Evolutionary conservation across 2,888 invertebrate species (phyloP).

Genomic region (Scaptodrosophila latifasciaeformis): DNA sequence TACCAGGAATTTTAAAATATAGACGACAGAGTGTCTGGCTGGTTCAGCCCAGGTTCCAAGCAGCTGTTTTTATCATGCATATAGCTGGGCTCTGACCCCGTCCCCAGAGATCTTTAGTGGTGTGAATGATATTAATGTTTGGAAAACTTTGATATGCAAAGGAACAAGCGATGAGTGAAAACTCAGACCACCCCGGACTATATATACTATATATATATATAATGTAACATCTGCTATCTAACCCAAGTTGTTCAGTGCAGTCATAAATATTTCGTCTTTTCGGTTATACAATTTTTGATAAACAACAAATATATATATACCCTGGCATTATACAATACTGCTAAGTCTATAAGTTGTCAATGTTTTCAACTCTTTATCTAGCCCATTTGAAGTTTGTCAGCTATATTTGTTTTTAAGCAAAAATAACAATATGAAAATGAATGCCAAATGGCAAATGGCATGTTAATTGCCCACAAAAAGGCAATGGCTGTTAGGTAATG

Average conservation of each 20-base stretch:
- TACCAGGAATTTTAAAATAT: slow-evolving; percentile 32
- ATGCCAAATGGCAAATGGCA: slow-evolving; percentile 44
- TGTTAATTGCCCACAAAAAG: slow-evolving; percentile 49
- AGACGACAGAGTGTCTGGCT: slow-evolving; percentile 36
- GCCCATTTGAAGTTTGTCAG: slow-evolving; percentile 25
- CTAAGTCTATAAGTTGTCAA: slow-evolving; percentile 1
- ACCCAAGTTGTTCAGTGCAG: slow-evolving; percentile 6
- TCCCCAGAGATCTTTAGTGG: background rate
- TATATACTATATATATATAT: too few relatives aligned
- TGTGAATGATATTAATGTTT: too few relatives aligned
- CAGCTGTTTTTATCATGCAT: too few relatives aligned
- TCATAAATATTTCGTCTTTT: slow-evolving; percentile 49
- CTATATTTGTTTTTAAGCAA: slow-evolving; percentile 39
- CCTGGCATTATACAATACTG: background rate
- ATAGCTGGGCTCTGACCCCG: too few relatives aligned
- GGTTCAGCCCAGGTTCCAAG: too few relatives aligned
- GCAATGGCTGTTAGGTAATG: slow-evolving; percentile 61
- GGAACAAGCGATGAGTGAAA: too few relatives aligned
- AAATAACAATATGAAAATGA: too few relatives aligned
- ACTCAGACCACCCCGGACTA: too few relatives aligned
- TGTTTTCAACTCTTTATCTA: too few relatives aligned
- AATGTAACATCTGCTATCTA: too few relatives aligned
- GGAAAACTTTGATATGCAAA: too few relatives aligned
- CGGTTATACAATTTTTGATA: slow-evolving; percentile 49
- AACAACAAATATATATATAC: slow-evolving; percentile 21